phyloP scores from a whole-genome alignment of 2,113 vertebrate species.

The Galbula dea region DNA sequence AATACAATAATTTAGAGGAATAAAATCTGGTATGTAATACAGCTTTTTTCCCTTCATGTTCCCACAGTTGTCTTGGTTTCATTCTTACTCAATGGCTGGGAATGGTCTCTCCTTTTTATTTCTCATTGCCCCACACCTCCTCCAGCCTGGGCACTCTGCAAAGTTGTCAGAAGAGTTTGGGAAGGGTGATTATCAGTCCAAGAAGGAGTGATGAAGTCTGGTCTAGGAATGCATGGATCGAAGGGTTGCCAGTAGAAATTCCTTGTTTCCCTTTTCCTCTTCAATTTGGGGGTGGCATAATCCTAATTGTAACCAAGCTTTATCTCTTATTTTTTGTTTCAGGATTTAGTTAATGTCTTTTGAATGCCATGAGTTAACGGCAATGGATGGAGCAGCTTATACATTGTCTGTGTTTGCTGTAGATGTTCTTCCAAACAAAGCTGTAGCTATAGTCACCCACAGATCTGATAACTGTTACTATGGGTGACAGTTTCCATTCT shows the following conservation, averaged over 20 bases:
- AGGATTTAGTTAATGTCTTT: background rate
- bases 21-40: background rate
- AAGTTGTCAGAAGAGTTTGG: background rate
- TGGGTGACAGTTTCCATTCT: background rate
- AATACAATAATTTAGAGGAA: background rate
- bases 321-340: background rate
- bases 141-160: background rate
- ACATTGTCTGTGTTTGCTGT: background rate
- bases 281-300: background rate
- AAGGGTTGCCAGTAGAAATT: background rate
- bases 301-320: background rate
- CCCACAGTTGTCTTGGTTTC: background rate
- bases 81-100: background rate
- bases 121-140: background rate
- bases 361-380: background rate
- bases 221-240: background rate
- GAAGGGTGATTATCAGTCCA: background rate
- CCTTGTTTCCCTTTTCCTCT: background rate
- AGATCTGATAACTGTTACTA: constrained; percentile 33
- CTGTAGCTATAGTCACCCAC: background rate
- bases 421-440: background rate
- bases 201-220: background rate
- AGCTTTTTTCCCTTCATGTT: background rate
- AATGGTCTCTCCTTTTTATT: background rate
- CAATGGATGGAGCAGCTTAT: background rate